A percentile compares a stretch with the other conserved stretches of the same genome.
These are phyloP conservation scores for Trissonchulus sp. DNA, from an alignment of 2,888 invertebrate genomes.

Conservation along the genomic window DNA sequence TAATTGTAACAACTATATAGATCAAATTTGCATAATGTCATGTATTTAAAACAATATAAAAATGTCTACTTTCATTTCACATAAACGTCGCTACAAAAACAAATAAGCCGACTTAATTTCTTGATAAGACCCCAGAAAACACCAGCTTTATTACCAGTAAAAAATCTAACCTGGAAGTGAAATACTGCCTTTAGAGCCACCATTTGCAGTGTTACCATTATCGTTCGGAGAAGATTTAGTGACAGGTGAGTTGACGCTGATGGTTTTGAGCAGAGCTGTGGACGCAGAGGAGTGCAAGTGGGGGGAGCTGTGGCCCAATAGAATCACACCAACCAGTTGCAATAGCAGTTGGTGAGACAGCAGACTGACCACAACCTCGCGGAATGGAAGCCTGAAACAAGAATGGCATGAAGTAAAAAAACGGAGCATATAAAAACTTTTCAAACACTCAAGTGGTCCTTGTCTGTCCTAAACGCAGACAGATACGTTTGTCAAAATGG, in stretches of 20 bases:
- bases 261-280: not conserved
- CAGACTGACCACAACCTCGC: slow-evolving; percentile 77
- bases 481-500: no score
- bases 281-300: slow-evolving; percentile 1
- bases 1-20: no score
- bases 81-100: no score
- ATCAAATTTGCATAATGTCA: no score
- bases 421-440: slow-evolving; percentile 49
- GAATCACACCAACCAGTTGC: slow-evolving; percentile 77
- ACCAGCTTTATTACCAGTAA: no score
- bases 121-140: no score
- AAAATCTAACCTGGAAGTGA: not conserved
- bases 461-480: no score
- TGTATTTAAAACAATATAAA: no score
- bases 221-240: not conserved
- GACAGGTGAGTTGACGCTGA: not conserved
- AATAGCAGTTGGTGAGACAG: slow-evolving; percentile 84
- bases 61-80: no score
- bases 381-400: slow-evolving; percentile 69
- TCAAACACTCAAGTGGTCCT: no score
- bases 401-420: slow-evolving; percentile 54
- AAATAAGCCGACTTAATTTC: no score
- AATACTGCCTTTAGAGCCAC: no score
- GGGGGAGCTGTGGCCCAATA: slow-evolving; percentile 57
- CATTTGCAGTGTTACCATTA: not conserved